Evolutionary conservation across 2,113 vertebrate species (phyloP), one percentile per base, ranked within the genome.

Genomic region (Nibea albiflora): DNA sequence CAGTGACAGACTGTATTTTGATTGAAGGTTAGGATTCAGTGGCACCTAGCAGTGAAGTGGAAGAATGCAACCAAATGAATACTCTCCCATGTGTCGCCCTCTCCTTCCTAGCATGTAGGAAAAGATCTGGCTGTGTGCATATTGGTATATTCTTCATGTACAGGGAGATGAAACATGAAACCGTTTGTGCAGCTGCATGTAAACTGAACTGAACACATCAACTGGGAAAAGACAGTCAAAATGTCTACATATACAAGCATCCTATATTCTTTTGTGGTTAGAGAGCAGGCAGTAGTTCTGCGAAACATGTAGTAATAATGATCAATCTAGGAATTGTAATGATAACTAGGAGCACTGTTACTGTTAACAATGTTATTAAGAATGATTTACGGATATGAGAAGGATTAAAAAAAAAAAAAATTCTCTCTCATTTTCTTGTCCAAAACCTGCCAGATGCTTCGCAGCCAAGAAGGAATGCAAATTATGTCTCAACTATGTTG

Each of bases 361-460:
- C 31, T 31, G 31, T 31, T 31, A 9, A 54, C 1, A 28, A 28
- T 49, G 53, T 24, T 77, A 24, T 49, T 35, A 24, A 49, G 20
- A 77, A 56, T 16, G 4, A 67, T 7, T 70, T 26, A 46, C 47
- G 60, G 11, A 54, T 63, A 28, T 56, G 53, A 7, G 24, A 4
- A 56, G 63, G n/a, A 76, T 44, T 9, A n/a, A n/a, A n/a, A n/a
- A 53, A 46, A 12, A 46, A 46, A 46, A 4, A 46, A 14, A 14
- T 14, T 46, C 4, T 14, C 44, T 46, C 44, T 12, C 12, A 46
- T 46, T 46, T 46, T 11, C 12, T 46, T 46, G 12, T 46, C 44
- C 44, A 46, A 39, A 57, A 57, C 67, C 28, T 17, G 60, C 58
- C 42, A 81, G 52, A 81, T 71, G 72, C 42, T 58, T 28, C 58